These are phyloP conservation scores for Meriones psammophilus DNA, from an alignment of 2,797 vertebrate genomes.

Conservation along the genomic window DNA sequence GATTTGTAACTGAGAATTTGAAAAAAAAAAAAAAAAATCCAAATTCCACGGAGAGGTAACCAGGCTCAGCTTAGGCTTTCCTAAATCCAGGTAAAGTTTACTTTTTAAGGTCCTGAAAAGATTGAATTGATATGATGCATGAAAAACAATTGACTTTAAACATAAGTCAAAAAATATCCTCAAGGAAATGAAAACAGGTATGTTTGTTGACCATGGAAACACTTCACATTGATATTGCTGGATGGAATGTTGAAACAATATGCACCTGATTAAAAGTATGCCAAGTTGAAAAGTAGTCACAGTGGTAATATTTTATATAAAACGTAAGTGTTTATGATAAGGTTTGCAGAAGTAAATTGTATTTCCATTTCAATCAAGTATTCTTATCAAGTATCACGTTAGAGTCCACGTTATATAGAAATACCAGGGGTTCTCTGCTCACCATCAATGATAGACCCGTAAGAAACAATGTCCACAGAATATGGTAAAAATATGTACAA, in stretches of 20 bases:
- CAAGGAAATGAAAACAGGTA: not conserved
- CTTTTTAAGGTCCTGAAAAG: not conserved
- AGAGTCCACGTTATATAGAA: not conserved
- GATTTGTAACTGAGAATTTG: not conserved
- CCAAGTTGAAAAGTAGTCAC: not conserved
- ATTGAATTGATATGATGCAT: not conserved
- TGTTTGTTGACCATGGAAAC: not conserved
- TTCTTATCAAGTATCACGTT: not conserved
- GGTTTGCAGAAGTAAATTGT: not conserved
- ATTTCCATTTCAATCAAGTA: not conserved
- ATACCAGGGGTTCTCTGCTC: not conserved
- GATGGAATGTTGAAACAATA: not conserved
- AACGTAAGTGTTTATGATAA: not conserved
- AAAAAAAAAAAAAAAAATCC: not conserved
- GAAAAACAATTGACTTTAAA: not conserved
- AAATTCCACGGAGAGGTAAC: not conserved
- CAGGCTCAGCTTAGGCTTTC: not conserved
- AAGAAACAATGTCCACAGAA: not conserved
- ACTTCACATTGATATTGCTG: not conserved
- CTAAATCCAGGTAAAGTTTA: not conserved
- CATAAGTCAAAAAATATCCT: not conserved
- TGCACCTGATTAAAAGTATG: not conserved
- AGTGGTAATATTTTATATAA: constrained; percentile 1
- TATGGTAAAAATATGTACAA: not conserved
- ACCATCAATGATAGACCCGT: not conserved